A percentile compares a stretch with the other conserved stretches of the same genome.
phyloP scores from a whole-genome alignment of 2,888 invertebrate genomes.

The Stenodema calcarata region DNA sequence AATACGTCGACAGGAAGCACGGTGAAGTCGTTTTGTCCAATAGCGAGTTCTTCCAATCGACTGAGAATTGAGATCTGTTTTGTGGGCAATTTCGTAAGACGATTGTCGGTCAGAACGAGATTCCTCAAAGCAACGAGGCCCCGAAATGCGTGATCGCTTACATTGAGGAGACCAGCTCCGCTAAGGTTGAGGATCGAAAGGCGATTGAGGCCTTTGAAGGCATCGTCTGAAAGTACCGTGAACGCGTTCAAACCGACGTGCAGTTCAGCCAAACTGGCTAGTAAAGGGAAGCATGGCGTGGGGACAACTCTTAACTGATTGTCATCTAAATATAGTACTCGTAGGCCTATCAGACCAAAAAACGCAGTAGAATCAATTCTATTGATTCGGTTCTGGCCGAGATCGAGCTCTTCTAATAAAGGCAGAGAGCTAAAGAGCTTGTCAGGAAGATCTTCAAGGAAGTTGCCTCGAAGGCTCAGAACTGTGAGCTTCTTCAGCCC shows the following conservation, averaged over 20 bases:
- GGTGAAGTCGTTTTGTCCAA: slow-evolving; percentile 83
- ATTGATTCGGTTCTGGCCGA: slow-evolving; percentile 84
- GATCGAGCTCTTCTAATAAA: slow-evolving; percentile 82
- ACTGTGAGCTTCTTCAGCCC: slow-evolving; percentile 80
- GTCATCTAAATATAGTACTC: slow-evolving; percentile 83
- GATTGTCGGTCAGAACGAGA: slow-evolving; percentile 81
- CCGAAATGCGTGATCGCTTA: slow-evolving; percentile 77
- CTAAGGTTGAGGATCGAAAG: slow-evolving; percentile 79
- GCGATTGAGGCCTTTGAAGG: slow-evolving; percentile 78
- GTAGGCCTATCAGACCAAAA: slow-evolving; percentile 75
- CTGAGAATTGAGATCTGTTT: slow-evolving; percentile 73
- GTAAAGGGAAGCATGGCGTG: slow-evolving; percentile 73
- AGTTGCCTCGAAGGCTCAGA: slow-evolving; percentile 81
- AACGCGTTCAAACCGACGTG: slow-evolving; percentile 86
- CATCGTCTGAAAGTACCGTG: slow-evolving; percentile 75
- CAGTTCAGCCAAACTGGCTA: slow-evolving; percentile 81
- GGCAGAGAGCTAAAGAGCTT: slow-evolving; percentile 77
- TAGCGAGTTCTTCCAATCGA: slow-evolving; percentile 78
- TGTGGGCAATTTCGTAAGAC: slow-evolving; percentile 76
- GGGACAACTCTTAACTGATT: slow-evolving; percentile 81
- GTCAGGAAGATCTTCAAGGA: slow-evolving; percentile 77
- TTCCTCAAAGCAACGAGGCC: slow-evolving; percentile 78
- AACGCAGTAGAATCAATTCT: slow-evolving; percentile 80
- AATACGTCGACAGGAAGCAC: slow-evolving; percentile 76
- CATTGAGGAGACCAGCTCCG: slow-evolving; percentile 80